Conservation (phyloP, 2,797 vertebrate species). For the Peromyscus aztecus region DNA sequence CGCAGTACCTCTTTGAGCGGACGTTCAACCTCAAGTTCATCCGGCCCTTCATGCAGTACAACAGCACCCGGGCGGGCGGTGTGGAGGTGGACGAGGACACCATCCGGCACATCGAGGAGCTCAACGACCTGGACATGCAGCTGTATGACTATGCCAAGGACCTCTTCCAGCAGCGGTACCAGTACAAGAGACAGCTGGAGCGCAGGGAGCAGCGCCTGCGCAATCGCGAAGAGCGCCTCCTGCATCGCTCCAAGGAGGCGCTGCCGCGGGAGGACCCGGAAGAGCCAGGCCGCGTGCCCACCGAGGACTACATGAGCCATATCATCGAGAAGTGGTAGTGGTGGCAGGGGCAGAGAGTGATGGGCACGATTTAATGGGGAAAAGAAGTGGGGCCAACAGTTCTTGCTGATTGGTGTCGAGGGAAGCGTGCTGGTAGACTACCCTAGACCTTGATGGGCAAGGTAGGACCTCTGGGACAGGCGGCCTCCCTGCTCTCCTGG, state of each 20-base stretch:
- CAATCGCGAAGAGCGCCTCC: conserved; percentile 92
- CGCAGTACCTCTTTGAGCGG: conserved; percentile 98
- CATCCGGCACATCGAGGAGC: conserved; percentile 96
- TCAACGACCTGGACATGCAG: conserved; percentile 98
- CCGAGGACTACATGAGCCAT: conserved; percentile 99
- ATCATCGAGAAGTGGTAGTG: conserved; percentile 99
- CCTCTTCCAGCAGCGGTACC: conserved; percentile 99
- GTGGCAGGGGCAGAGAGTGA: neutral
- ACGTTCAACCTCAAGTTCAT: conserved; percentile 99
- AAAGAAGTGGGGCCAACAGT: neutral
- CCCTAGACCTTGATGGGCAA: conserved; percentile 62
- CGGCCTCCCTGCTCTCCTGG: neutral
- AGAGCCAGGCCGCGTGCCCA: conserved; percentile 94
- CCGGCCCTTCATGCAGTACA: conserved; percentile 99
- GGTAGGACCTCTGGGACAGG: conserved; percentile 16
- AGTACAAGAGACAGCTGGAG: conserved; percentile 97
- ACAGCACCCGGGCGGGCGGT: conserved; percentile 96
- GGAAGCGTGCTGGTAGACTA: conserved; percentile 54
- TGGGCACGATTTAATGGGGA: conserved; percentile 66
- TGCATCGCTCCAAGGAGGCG: conserved; percentile 89
- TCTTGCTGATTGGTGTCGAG: conserved; percentile 80
- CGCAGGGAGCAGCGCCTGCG: conserved; percentile 95
- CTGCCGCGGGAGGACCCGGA: conserved; percentile 91
- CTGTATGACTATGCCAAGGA: conserved; percentile 98
- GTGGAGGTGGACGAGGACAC: conserved; percentile 96